Evolutionary conservation across 2,888 invertebrate genomes (phyloP).

Genomic region (Orthosia cruda): DNA sequence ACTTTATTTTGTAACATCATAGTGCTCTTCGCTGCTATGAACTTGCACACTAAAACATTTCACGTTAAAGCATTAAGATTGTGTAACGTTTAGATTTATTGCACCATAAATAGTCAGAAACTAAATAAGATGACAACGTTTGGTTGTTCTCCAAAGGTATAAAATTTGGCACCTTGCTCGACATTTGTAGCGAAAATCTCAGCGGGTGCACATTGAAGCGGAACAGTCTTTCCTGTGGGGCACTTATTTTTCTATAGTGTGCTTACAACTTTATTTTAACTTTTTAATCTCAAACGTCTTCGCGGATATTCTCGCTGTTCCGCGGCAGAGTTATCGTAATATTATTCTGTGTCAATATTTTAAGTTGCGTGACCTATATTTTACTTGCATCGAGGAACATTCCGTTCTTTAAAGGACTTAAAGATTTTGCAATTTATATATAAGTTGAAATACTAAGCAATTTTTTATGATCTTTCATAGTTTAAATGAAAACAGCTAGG

Average conservation of each 20-base stretch:
- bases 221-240: conserved; percentile 45
- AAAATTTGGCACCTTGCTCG: conserved; percentile 80
- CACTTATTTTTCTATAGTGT: conserved; percentile 55
- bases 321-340: conserved; percentile 54
- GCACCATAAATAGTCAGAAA: conserved; percentile 35
- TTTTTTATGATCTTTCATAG: background rate
- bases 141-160: conserved; percentile 73
- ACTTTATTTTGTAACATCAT: conserved; percentile 36
- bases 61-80: conserved; percentile 34
- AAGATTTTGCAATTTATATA: background rate
- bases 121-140: conserved; percentile 64
- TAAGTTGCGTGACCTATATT: conserved; percentile 41
- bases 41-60: conserved; percentile 23
- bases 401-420: background rate
- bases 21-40: conserved; percentile 1
- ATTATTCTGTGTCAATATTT: conserved; percentile 55
- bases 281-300: conserved; percentile 50
- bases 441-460: conserved; percentile 4
- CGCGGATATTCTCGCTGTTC: conserved; percentile 34
- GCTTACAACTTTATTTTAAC: conserved; percentile 65
- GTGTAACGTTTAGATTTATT: conserved; percentile 31
- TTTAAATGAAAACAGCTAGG: background rate
- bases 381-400: conserved; percentile 3
- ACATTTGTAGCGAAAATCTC: conserved; percentile 77
- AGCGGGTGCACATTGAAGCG: conserved; percentile 49